phyloP scores from a whole-genome alignment of 2,797 vertebrate species.

The Premnoplex brunnescens region DNA sequence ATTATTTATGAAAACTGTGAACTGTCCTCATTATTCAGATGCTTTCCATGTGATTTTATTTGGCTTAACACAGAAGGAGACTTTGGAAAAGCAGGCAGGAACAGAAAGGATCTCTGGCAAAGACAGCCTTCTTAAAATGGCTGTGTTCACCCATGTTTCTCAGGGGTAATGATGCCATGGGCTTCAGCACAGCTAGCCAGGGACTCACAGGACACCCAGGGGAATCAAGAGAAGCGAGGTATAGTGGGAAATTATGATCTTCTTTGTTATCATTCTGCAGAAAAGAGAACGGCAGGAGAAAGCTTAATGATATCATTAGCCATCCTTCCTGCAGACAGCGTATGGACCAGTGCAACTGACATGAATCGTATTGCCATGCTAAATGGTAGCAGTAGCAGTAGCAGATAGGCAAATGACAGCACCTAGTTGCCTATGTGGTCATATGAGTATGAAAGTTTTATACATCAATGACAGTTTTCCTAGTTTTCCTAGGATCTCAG shows the following conservation, averaged over 20 bases:
- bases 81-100: not conserved
- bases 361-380: not conserved
- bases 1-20: conserved; percentile 61
- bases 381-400: not conserved
- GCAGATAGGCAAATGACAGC: not conserved
- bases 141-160: fast-evolving
- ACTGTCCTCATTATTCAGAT: conserved; percentile 55
- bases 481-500: not conserved
- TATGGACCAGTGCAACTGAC: not conserved
- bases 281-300: not conserved
- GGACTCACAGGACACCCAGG: not conserved
- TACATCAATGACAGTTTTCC: not conserved
- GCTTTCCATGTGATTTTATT: conserved; percentile 37
- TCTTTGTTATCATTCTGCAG: not conserved
- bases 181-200: not conserved
- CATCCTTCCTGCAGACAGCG: not conserved
- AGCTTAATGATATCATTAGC: not conserved
- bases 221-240: not conserved
- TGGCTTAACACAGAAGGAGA: conserved; percentile 11
- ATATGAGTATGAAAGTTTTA: not conserved
- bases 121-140: not conserved
- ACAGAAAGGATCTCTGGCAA: not conserved
- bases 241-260: not conserved
- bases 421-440: not conserved
- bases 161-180: not conserved